Evolutionary conservation across 2,888 invertebrate genomes (phyloP), one percentile per base, ranked within the genome.

Genomic region (Lasioglossum morio): DNA sequence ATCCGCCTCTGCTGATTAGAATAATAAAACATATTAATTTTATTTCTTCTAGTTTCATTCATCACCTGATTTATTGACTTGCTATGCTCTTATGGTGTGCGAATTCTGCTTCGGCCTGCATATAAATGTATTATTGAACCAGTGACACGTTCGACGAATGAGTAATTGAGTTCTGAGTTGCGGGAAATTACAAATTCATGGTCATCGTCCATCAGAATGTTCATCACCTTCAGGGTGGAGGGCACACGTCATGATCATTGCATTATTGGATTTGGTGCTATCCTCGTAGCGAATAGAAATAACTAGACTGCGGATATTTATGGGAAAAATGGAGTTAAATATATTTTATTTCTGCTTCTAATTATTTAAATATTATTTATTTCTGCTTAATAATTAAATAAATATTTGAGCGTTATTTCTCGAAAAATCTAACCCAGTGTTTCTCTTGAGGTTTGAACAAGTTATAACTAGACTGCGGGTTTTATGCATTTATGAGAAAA

Each of bases 181-280:
- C n/a, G 57, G n/a, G n/a, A 57, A 57, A 57, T n/a, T 57, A 57
- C 57, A n/a, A 57, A 57, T 57, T n/a, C 57, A 57, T 57, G 57
- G 57, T 57, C 57, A 57, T 57, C 57, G n/a, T 57, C 57, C 57
- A 57, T 57, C 57, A 57, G n/a, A 23, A n/a, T 57, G 57, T n/a
- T 57, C 57, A 57, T n/a, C 57, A 57, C 57, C n/a, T 57, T 57
- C 57, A 10, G 57, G n/a, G 10, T 10, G 53, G 53, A 10, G n/a
- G 57, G 57, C 2, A 4, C 57, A 10, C 10, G n/a, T 57, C 57
- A 23, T 53, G 19, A 23, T 7, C 16, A n/a, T 57, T n/a, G 57
- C n/a, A 10, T 57, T 23, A 57, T 57, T 57, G 10, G 57, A 57
- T 57, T 57, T n/a, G n/a, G 10, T n/a, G n/a, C 53, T 23, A 8